Conservation (phyloP, 2,888 invertebrate genomes). For the Amorpha juglandis region DNA sequence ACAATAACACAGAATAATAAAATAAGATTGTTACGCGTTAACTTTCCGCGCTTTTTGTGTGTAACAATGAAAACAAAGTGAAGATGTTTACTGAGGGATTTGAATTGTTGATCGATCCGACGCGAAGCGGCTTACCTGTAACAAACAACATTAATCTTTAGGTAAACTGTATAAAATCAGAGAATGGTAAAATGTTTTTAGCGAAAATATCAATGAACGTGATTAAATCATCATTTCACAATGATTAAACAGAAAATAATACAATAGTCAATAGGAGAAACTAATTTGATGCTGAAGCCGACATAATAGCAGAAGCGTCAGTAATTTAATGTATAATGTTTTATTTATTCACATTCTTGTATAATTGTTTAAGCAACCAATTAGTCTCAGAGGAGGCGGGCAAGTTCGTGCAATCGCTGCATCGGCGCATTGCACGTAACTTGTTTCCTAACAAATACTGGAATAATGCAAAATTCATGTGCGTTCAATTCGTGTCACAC, state of each 20-base stretch:
- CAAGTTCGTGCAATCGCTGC: constrained; percentile 8
- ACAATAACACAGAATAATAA: constrained; percentile 59
- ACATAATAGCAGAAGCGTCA: background rate
- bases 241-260: no score
- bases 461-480: constrained; percentile 11
- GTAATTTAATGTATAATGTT: constrained; percentile 4
- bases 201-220: background rate
- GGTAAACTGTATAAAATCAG: constrained; percentile 32
- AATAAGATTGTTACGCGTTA: constrained; percentile 45
- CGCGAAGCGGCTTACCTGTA: constrained; percentile 38
- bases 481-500: background rate
- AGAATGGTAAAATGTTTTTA: background rate
- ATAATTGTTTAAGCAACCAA: constrained; percentile 20
- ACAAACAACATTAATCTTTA: constrained; percentile 37
- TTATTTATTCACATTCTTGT: constrained; percentile 12
- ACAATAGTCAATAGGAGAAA: background rate
- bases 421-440: constrained; percentile 19
- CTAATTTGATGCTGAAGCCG: background rate
- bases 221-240: background rate
- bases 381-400: constrained; percentile 18
- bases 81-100: constrained; percentile 15
- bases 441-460: constrained; percentile 13
- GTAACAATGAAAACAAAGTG: background rate
- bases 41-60: constrained; percentile 15
- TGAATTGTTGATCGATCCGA: constrained; percentile 21